Conservation (phyloP, 2,113 vertebrate species). For the Onychostruthus taczanowskii region DNA sequence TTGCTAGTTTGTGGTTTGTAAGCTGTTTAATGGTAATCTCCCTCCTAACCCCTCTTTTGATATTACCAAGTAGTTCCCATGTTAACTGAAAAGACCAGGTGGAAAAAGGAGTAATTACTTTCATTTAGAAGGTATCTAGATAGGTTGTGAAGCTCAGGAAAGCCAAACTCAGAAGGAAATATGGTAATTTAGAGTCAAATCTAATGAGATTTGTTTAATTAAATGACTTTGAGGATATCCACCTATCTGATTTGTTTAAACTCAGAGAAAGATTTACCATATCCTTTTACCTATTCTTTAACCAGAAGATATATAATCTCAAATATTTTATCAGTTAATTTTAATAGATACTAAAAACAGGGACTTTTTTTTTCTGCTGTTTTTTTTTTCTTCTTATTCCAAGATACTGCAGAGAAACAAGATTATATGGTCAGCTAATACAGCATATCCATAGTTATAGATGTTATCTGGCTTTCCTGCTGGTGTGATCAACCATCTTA, state of each 20-base stretch:
- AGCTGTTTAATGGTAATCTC: neutral
- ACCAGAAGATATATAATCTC: neutral
- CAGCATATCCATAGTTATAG: neutral
- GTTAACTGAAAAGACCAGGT: neutral
- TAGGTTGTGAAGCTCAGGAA: neutral
- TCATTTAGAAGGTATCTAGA: neutral
- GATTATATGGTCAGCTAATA: neutral
- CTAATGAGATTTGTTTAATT: neutral
- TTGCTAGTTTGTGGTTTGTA: neutral
- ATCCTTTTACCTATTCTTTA: neutral
- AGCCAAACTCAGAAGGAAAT: neutral
- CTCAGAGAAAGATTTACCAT: neutral
- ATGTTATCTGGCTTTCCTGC: neutral
- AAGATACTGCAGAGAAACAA: neutral
- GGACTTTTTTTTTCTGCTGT: neutral
- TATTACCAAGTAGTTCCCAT: neutral
- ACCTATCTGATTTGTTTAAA: neutral
- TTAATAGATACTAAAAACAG: neutral
- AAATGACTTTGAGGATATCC: neutral
- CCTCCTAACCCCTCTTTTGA: neutral
- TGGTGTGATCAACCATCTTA: neutral
- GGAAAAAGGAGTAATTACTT: neutral
- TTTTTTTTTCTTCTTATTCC: neutral
- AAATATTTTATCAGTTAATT: neutral
- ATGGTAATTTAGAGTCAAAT: neutral